Evolutionary conservation across 2,113 vertebrate genomes (phyloP), one percentile per base, ranked within the genome.

Genomic region (Scopus umbretta): DNA sequence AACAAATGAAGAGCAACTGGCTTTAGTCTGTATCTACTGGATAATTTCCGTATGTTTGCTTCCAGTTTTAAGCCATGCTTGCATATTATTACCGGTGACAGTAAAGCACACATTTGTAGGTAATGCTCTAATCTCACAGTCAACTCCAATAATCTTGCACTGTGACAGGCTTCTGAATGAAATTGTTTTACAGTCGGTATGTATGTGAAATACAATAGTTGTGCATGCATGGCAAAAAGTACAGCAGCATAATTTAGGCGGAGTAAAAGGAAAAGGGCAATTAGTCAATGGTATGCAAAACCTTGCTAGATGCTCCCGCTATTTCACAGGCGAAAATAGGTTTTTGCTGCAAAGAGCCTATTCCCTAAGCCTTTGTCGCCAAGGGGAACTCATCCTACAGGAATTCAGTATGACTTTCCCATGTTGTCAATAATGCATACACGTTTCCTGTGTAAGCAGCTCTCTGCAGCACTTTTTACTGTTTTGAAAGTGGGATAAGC

Each of bases 91-190:
- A 98, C 98, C 98, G 98, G 98, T 98, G 98, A 98, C 97, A 98
- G 98, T 98, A 99, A 99, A 99, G 98, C 98, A 98, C 96, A 98
- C 98, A 99, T 97, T 98, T 98, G 98, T 96, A 96, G 96, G 97
- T 98, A 98, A 98, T 98, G 97, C 98, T 96, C 96, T 98, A 98
- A 98, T 98, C 99, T 98, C 98, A 96, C 45, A 96, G 87, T 97
- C 93, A 99, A 98, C 95, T 97, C 92, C 98, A 98, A 97, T 98
- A 98, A 98, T 99, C 98, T 98, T 96, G 96, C 97, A 97, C 92
- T 97, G 82, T 96, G 97, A 97, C 94, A 91, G 84, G 76, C 97
- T 97, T 98, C 94, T 98, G 98, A 99, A 98, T 98, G 95, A 98
- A 98, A 98, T 97, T 94, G 95, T 96, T 97, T 97, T 96, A 96